Evolutionary conservation across 2,888 invertebrate genomes (phyloP).

Genomic region (Amphimallon solstitiale): DNA sequence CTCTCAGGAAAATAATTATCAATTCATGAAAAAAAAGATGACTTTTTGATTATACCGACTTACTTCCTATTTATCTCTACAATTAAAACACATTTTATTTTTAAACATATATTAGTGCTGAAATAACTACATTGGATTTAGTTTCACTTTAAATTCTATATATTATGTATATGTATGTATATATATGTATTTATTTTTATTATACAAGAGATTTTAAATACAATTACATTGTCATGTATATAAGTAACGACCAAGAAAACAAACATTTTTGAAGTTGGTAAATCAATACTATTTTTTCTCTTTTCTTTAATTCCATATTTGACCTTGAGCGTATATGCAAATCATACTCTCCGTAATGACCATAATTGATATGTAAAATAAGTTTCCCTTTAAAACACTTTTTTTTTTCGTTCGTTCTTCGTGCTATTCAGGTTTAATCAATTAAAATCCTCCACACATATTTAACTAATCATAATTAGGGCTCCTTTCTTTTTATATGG

Average conservation of each 20-base stretch:
- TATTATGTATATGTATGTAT: conserved; percentile 33
- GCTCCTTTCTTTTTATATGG: not conserved
- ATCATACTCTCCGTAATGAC: not conserved
- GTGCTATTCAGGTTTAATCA: not conserved
- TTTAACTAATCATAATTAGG: not conserved
- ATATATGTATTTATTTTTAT: conserved; percentile 16
- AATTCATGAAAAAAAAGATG: too few relatives aligned
- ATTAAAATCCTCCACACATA: not conserved
- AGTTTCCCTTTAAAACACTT: conserved; percentile 1
- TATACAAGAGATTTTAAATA: conserved; percentile 17
- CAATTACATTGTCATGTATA: conserved; percentile 13
- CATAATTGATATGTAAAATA: conserved; percentile 29
- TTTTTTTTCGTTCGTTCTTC: not conserved
- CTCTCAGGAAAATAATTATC: too few relatives aligned
- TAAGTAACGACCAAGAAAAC: conserved; percentile 5
- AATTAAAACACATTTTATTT: conserved; percentile 41
- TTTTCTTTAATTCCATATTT: too few relatives aligned
- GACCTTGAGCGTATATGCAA: not conserved
- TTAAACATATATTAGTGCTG: conserved; percentile 40
- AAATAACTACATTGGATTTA: conserved; percentile 14
- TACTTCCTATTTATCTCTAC: not conserved
- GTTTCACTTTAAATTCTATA: conserved; percentile 35
- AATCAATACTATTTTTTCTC: conserved; percentile 5
- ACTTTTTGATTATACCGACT: not conserved
- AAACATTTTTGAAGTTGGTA: not conserved